A percentile compares a stretch with the other conserved stretches of the same genome.
phyloP scores from a whole-genome alignment of 2,888 invertebrate genomes.

The Selenia dentaria region DNA sequence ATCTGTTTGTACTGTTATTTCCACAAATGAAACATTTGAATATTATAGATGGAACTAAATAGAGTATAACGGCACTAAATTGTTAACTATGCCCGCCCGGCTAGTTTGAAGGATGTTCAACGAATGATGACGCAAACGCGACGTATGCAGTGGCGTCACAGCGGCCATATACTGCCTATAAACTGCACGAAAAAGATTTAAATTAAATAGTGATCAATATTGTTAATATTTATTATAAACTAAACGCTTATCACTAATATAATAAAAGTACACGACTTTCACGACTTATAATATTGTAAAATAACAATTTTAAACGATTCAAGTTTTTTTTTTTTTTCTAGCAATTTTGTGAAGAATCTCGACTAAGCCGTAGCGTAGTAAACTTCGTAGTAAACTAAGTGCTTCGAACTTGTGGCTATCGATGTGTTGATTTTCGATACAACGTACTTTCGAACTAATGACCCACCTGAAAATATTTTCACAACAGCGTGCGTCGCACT shows the following conservation, averaged over 20 bases:
- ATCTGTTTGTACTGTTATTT: constrained; percentile 80
- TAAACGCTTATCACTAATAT: no score
- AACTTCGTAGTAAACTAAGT: no score
- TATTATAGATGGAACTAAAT: constrained; percentile 50
- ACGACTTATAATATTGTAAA: no score
- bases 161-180: constrained; percentile 39
- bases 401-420: no score
- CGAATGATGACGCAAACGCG: constrained; percentile 78
- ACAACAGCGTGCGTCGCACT: no score
- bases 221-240: no score
- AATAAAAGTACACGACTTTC: no score
- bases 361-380: background rate
- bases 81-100: constrained; percentile 74
- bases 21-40: constrained; percentile 79
- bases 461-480: no score
- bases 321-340: background rate
- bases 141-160: constrained; percentile 71
- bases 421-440: no score
- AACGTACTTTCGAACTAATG: no score
- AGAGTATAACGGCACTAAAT: constrained; percentile 61
- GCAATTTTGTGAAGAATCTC: background rate
- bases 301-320: no score
- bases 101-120: constrained; percentile 64
- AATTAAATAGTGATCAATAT: constrained; percentile 31
- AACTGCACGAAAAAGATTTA: constrained; percentile 49